phyloP scores from a whole-genome alignment of 2,113 vertebrate genomes.

The Fulmarus glacialis region DNA sequence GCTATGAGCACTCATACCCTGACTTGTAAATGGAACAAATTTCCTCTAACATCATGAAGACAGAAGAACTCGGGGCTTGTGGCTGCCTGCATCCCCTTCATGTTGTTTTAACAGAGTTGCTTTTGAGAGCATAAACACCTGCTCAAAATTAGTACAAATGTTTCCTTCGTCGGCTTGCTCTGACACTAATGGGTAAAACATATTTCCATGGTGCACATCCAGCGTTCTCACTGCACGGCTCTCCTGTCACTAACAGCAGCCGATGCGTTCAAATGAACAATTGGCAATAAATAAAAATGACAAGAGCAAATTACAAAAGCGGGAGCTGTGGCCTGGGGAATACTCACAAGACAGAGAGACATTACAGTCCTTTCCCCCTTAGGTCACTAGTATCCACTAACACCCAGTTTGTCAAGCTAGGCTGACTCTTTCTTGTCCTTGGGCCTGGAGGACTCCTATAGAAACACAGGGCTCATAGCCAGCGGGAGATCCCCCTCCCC shows the following conservation, averaged over 20 bases:
- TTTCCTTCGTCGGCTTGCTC: conserved; percentile 37
- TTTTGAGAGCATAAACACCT: conserved; percentile 50
- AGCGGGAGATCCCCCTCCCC: conserved; percentile 1
- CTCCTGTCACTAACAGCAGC: conserved; percentile 31
- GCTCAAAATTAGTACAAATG: conserved; percentile 44
- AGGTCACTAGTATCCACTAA: conserved; percentile 31
- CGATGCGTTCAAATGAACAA: conserved; percentile 32
- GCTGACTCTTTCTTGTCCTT: conserved; percentile 44
- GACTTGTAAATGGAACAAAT: conserved; percentile 37
- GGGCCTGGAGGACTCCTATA: neutral
- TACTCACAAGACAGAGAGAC: conserved; percentile 5
- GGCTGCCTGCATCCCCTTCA: neutral
- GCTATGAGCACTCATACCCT: neutral
- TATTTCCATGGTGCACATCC: conserved; percentile 22
- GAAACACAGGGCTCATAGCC: neutral
- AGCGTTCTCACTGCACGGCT: neutral
- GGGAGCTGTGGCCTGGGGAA: conserved; percentile 13
- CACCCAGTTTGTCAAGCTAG: conserved; percentile 40
- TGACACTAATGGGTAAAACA: conserved; percentile 64
- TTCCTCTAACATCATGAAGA: neutral
- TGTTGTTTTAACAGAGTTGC: conserved; percentile 2
- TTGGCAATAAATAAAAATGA: conserved; percentile 61
- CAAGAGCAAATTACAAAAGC: conserved; percentile 54
- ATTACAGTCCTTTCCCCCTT: conserved; percentile 9
- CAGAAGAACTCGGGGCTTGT: neutral